Conservation (phyloP, 2,888 invertebrate genomes). For the Phyto melanocephala region DNA sequence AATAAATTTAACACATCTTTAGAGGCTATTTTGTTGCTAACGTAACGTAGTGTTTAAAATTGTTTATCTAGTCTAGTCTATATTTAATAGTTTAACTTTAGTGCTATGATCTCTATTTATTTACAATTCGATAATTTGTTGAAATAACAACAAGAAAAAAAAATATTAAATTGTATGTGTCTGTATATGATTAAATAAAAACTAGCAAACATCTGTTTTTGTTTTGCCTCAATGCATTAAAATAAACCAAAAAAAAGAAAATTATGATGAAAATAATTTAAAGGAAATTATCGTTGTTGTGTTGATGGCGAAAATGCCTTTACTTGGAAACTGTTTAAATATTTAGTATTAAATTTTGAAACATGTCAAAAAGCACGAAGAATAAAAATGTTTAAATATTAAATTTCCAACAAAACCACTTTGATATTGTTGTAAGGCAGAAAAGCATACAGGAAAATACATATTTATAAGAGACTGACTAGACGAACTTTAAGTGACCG, state of each 20-base stretch:
- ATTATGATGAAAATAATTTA: slow-evolving; percentile 50
- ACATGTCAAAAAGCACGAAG: no score
- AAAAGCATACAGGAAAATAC: no score
- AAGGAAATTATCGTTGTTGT: slow-evolving; percentile 49
- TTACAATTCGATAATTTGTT: slow-evolving; percentile 51
- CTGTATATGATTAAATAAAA: slow-evolving; percentile 18
- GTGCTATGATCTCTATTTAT: slow-evolving; percentile 28
- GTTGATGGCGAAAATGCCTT: slow-evolving; percentile 58
- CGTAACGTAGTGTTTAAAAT: neutral
- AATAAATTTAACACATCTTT: slow-evolving; percentile 45
- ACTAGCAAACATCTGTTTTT: slow-evolving; percentile 49
- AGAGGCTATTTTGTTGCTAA: slow-evolving; percentile 20
- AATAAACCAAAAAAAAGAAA: neutral
- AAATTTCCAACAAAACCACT: slow-evolving; percentile 43
- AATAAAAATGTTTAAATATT: slow-evolving; percentile 32
- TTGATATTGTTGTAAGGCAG: no score
- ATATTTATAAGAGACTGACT: no score
- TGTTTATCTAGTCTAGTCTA: slow-evolving; percentile 12
- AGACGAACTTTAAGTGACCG: no score
- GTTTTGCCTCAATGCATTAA: slow-evolving; percentile 1
- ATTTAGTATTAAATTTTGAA: slow-evolving; percentile 19
- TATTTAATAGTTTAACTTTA: slow-evolving; percentile 22
- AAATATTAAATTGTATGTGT: neutral
- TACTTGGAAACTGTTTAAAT: slow-evolving; percentile 46
- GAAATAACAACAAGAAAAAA: neutral